A percentile compares a stretch with the other conserved stretches of the same genome.
Evolutionary conservation across 2,113 vertebrate genomes (phyloP).

Genomic region (Tretioscincus oriximinensis): DNA sequence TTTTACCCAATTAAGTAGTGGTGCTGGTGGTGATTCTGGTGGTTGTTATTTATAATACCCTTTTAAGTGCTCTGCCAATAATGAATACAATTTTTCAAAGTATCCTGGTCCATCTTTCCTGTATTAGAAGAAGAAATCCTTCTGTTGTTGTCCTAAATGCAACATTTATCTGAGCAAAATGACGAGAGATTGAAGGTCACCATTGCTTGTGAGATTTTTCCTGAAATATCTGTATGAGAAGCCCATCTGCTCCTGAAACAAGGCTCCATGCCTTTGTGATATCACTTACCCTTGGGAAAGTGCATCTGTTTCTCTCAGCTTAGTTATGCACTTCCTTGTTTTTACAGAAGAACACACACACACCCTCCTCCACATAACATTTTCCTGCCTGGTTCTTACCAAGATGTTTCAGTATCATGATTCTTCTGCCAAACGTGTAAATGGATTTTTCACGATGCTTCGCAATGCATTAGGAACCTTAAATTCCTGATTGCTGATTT

Average conservation of each 20-base stretch:
- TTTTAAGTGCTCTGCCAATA: background rate
- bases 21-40: background rate
- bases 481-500: too few species aligned
- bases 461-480: too few species aligned
- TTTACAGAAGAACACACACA: background rate
- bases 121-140: rapidly evolving
- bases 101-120: background rate
- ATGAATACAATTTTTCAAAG: background rate
- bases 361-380: too few species aligned
- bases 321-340: background rate
- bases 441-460: too few species aligned
- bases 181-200: conserved; percentile 18
- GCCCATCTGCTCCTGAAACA: conserved; percentile 31
- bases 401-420: too few species aligned
- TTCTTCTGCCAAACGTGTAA: too few species aligned
- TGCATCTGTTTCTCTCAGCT: conserved; percentile 26
- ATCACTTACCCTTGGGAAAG: conserved; percentile 29
- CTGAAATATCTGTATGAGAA: background rate
- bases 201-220: background rate
- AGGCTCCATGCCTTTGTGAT: background rate
- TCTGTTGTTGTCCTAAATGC: background rate
- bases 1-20: too few species aligned
- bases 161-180: background rate
- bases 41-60: background rate
- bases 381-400: too few species aligned